phyloP scores from a whole-genome alignment of 2,888 invertebrate species.

The Lagria hirta region DNA sequence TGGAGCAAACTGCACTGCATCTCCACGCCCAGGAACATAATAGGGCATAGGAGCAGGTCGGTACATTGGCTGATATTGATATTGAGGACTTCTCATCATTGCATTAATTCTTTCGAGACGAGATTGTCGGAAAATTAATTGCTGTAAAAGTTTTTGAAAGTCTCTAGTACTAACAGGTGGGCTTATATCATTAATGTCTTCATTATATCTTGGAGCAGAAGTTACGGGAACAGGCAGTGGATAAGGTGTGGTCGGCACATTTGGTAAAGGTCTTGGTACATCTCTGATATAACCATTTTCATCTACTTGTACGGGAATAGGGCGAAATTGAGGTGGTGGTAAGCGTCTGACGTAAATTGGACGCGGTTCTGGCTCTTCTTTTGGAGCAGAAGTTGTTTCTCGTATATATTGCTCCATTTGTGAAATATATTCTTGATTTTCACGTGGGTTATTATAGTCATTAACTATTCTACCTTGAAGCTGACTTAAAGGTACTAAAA shows the following conservation, averaged over 20 bases:
- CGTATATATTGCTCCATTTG: conserved; percentile 37
- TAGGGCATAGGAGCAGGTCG: conserved; percentile 32
- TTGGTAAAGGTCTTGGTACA: conserved; percentile 35
- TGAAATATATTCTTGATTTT: conserved; percentile 32
- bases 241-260: conserved; percentile 37
- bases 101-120: conserved; percentile 60
- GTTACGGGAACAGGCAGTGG: conserved; percentile 38
- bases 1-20: conserved; percentile 31
- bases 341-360: conserved; percentile 38
- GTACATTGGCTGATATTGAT: conserved; percentile 24
- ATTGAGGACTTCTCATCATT: conserved; percentile 40
- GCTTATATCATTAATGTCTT: conserved; percentile 62
- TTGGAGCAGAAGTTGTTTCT: conserved; percentile 44
- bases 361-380: conserved; percentile 47
- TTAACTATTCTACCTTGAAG: conserved; percentile 42
- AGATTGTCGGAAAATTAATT: conserved; percentile 66
- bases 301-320: conserved; percentile 51
- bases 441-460: conserved; percentile 35
- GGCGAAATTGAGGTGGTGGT: conserved; percentile 39
- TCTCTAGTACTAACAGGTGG: conserved; percentile 73
- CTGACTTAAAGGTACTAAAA: conserved; percentile 50
- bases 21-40: conserved; percentile 31
- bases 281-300: conserved; percentile 49
- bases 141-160: conserved; percentile 67
- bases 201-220: conserved; percentile 31